Conservation (phyloP, 2,888 invertebrate genomes). For the Poecilus cupreus region DNA sequence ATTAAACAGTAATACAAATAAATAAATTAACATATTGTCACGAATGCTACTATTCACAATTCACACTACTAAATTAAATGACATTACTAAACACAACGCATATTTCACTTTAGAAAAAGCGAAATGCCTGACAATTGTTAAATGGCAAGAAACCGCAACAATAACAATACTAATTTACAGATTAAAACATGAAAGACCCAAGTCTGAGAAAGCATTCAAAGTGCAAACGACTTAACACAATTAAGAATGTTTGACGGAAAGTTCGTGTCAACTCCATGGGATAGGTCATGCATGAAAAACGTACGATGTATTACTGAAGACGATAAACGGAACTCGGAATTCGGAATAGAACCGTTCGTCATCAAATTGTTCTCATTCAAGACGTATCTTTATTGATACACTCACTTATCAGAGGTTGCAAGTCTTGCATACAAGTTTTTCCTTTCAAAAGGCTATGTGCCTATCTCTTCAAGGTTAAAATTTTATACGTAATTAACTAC, state of each 20-base stretch:
- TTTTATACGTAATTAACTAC: no score
- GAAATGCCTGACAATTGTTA: not conserved
- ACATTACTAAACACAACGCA: slow-evolving; percentile 1
- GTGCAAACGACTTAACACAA: slow-evolving; percentile 31
- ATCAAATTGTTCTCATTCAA: not conserved
- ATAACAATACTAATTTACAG: slow-evolving; percentile 37
- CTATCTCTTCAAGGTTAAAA: not conserved
- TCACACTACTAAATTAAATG: slow-evolving; percentile 26
- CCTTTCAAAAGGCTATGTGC: not conserved
- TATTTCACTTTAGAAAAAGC: not conserved
- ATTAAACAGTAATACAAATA: slow-evolving; percentile 27
- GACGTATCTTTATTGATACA: not conserved
- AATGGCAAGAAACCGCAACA: not conserved
- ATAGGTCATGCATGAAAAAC: slow-evolving; percentile 26
- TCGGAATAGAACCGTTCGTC: not conserved
- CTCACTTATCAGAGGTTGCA: not conserved
- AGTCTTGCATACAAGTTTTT: not conserved
- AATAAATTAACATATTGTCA: slow-evolving; percentile 40
- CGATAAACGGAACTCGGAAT: slow-evolving; percentile 2
- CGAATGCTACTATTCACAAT: slow-evolving; percentile 3
- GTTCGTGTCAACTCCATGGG: slow-evolving; percentile 35
- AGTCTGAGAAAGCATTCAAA: not conserved
- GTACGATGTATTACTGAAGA: slow-evolving; percentile 11
- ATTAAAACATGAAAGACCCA: slow-evolving; percentile 24
- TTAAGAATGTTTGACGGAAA: slow-evolving; percentile 35